Evolutionary conservation across 1,140 invertebrate species (phyloP).

Genomic region (Agrypnia vestita): DNA sequence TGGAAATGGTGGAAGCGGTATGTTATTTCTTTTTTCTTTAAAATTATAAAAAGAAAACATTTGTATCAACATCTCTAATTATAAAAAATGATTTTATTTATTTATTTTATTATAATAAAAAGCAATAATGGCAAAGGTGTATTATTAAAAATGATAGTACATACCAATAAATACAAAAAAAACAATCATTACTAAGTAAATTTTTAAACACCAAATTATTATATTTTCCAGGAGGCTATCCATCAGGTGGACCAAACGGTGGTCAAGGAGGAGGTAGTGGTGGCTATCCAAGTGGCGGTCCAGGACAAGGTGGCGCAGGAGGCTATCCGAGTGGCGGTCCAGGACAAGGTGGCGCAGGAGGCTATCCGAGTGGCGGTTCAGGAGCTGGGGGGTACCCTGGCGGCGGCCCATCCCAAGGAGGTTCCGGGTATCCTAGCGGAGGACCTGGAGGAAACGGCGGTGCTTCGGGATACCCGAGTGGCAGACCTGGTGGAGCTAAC

Average conservation of each 20-base stretch:
- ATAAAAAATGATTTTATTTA: background rate
- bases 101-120: too few relatives aligned
- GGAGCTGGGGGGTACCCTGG: slow-evolving; percentile 30
- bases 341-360: slow-evolving; percentile 49
- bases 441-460: slow-evolving; percentile 60
- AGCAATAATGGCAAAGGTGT: too few relatives aligned
- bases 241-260: slow-evolving; percentile 54
- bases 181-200: too few relatives aligned
- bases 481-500: slow-evolving; percentile 60
- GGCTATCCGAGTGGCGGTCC: slow-evolving; percentile 59
- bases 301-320: slow-evolving; percentile 58
- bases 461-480: slow-evolving; percentile 60
- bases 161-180: too few relatives aligned
- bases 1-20: slow-evolving; percentile 55
- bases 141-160: background rate
- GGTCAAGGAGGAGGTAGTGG: slow-evolving; percentile 58
- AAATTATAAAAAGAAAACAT: background rate
- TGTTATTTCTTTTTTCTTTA: slow-evolving; percentile 7
- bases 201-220: too few relatives aligned
- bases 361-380: too few relatives aligned
- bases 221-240: slow-evolving; percentile 52
- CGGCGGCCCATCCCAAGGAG: slow-evolving; percentile 55
- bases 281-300: slow-evolving; percentile 58
- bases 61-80: background rate
- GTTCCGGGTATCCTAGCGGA: slow-evolving; percentile 59